Base-by-base conservation (phyloP, 2,888 invertebrate genomes). In the Spodoptera exigua region DNA sequence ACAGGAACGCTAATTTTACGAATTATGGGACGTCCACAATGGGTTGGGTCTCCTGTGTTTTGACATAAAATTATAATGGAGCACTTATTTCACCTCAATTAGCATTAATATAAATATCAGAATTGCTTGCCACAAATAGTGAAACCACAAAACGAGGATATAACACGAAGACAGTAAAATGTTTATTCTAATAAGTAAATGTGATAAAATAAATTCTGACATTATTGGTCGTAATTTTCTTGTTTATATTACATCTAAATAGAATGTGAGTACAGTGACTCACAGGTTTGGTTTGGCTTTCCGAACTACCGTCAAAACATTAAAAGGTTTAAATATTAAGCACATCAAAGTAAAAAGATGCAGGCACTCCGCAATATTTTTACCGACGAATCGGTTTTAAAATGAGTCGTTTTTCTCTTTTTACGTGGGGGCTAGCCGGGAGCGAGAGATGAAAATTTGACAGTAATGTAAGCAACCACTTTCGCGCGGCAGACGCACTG, bases 381-480 rank as follows among this genome's bases (percentile, higher is more conserved):
- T 52, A 37, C 64, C 56, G 67, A 51, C 72, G 62, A 76, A 74
- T 60, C 61, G 63, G 68, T 74, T 78, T 81, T 80, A 69, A 80
- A 81, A 77, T 78, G 70, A 72, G 71, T 60, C 55, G 55, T 64
- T 70, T 74, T 65, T 60, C 45, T 35, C 61, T 57, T 74, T 76
- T 76, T 64, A 71, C 60, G 58, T 54, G 35, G 44, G 44, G 35
- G 60, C 67, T 66, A 70, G 71, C 61, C 64, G 65, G 65, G 62
- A 80, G 71, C 74, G 69, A 61, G 77, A 79, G 76, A 79, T 76
- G 80, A 82, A 85, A 87, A 87, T 88, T 88, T 87, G 83, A 84
- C 84, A 84, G 86, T 89, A 90, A 91, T 90, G 89, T 80, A 80
- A 76, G 76, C 88, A 86, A 81, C 87, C 90, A 89, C 89, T 90